A percentile compares a stretch with the other conserved stretches of the same genome.
These are phyloP conservation scores for Aphaenogaster ashmeadi DNA, from an alignment of 1,140 invertebrate species.

Conservation along the genomic window DNA sequence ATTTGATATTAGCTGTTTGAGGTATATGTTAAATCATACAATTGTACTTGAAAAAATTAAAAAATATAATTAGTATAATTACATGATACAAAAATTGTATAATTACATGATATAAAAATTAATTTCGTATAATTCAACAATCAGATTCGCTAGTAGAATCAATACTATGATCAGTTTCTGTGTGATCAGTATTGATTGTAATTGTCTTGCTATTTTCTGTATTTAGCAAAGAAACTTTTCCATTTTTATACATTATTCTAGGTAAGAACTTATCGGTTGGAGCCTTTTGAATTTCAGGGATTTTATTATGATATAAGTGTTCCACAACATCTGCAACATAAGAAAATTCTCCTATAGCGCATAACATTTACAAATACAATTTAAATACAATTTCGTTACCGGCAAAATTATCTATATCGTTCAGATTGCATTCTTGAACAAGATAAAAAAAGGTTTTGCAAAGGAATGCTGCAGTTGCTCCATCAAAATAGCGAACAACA, in stretches of 20 bases:
- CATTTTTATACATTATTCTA: conserved; percentile 71
- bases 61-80: no score
- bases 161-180: neutral
- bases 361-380: neutral
- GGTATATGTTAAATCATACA: neutral
- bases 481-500: conserved; percentile 77
- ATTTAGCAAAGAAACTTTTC: conserved; percentile 64
- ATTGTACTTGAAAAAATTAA: neutral
- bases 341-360: neutral
- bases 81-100: no score
- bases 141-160: neutral
- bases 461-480: conserved; percentile 76
- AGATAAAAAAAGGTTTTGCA: conserved; percentile 65
- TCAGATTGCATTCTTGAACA: conserved; percentile 5
- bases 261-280: conserved; percentile 74
- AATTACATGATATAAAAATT: neutral
- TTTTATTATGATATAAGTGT: conserved; percentile 74
- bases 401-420: conserved; percentile 39
- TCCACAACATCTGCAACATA: conserved; percentile 72
- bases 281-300: conserved; percentile 59
- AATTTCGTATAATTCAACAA: neutral
- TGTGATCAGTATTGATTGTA: neutral
- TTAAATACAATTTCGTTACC: conserved; percentile 58
- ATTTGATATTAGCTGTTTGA: neutral
- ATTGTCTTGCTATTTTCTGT: neutral